phyloP scores from a whole-genome alignment of 2,113 vertebrate genomes.

The Willisornis vidua region DNA sequence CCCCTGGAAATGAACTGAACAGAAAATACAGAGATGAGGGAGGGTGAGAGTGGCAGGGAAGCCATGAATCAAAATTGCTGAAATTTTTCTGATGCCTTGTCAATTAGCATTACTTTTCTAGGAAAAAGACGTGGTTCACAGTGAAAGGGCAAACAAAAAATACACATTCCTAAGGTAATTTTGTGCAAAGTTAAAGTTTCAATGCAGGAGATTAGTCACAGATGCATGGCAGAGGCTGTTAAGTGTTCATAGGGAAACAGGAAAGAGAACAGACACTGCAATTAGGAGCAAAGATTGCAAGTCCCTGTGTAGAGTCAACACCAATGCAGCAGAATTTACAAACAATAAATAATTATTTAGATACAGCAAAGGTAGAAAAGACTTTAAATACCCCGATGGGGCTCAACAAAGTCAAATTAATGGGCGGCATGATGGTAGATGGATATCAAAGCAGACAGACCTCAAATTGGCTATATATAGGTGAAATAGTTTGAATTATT shows the following conservation, averaged over 20 bases:
- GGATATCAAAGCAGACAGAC: neutral
- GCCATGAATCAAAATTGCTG: neutral
- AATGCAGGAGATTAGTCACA: neutral
- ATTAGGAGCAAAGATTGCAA: neutral
- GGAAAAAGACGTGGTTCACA: neutral
- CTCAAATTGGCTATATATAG: neutral
- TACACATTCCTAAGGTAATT: neutral
- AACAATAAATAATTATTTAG: neutral
- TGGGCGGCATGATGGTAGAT: neutral
- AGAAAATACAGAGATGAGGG: neutral
- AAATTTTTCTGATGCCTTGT: neutral
- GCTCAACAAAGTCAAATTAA: neutral
- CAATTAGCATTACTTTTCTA: neutral
- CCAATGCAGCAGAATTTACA: neutral
- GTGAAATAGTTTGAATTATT: neutral
- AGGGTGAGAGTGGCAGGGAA: fast-evolving
- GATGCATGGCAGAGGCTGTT: neutral
- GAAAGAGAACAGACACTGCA: neutral
- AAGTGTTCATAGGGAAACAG: neutral
- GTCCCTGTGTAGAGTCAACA: neutral
- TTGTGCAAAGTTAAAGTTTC: neutral
- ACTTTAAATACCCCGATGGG: neutral
- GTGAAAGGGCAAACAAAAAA: neutral
- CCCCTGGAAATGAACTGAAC: neutral
- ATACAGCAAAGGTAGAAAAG: neutral